Evolutionary conservation across 2,797 vertebrate genomes (phyloP).

Genomic region (Cyprinodon diabolis): DNA sequence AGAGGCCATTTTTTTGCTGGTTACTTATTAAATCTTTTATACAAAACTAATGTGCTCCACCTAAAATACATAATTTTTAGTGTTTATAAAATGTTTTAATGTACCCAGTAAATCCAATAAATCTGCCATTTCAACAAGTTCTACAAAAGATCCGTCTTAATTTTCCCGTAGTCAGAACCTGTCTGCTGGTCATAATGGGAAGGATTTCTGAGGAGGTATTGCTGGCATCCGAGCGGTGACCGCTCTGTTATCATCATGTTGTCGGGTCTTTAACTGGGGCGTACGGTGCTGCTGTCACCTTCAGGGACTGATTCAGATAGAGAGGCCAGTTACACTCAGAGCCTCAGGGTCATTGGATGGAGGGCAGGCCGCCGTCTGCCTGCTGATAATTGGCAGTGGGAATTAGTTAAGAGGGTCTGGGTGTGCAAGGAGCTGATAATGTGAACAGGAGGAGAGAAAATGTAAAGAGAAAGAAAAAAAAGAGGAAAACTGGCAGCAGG

Average conservation of each 20-base stretch:
- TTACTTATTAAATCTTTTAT: not conserved
- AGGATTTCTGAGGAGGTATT: too few species aligned
- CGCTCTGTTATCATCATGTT: not conserved
- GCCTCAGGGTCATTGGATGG: constrained; percentile 57
- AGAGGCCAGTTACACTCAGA: constrained; percentile 30
- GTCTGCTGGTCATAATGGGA: too few species aligned
- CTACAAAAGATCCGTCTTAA: too few species aligned
- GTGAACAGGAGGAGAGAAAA: not conserved
- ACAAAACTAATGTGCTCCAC: not conserved
- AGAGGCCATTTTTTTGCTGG: too few species aligned
- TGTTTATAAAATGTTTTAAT: not conserved
- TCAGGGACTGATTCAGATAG: constrained; percentile 61
- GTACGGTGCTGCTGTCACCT: not conserved
- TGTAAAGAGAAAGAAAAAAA: not conserved
- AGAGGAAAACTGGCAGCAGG: not conserved
- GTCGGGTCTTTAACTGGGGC: not conserved
- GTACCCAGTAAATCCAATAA: too few species aligned
- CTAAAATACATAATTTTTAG: not conserved
- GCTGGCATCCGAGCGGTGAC: not conserved
- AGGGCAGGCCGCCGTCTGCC: constrained; percentile 49
- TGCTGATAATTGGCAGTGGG: constrained; percentile 30
- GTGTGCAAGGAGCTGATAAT: constrained; percentile 30
- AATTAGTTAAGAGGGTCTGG: constrained; percentile 31
- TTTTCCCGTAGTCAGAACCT: too few species aligned
- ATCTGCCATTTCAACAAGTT: too few species aligned